A percentile compares a stretch with the other conserved stretches of the same genome.
Conservation (phyloP, 2,888 invertebrate genomes). For the Cryptus armator region DNA sequence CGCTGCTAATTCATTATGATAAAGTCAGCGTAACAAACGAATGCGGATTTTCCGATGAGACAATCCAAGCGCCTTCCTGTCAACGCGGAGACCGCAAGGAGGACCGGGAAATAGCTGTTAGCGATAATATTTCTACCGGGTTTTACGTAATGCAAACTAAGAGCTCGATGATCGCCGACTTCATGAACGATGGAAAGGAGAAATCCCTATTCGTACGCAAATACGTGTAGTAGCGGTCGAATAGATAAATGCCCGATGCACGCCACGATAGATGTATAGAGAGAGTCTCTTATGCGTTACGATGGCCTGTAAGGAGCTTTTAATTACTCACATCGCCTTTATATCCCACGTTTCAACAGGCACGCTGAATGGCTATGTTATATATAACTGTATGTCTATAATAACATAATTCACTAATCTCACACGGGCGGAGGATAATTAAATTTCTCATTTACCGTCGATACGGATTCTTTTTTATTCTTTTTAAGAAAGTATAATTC, state of each 20-base stretch:
- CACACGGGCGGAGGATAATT: constrained; percentile 31
- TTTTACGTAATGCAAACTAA: constrained; percentile 55
- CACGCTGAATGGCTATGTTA: constrained; percentile 24
- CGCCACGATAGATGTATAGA: constrained; percentile 21
- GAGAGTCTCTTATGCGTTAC: constrained; percentile 34
- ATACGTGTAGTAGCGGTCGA: constrained; percentile 9
- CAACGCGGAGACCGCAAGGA: neutral
- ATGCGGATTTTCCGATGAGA: neutral
- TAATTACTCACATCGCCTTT: constrained; percentile 29
- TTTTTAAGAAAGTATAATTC: constrained; percentile 44
- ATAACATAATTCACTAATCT: constrained; percentile 45
- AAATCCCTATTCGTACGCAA: constrained; percentile 26
- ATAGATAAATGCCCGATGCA: neutral
- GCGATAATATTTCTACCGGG: constrained; percentile 35
- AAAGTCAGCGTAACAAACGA: constrained; percentile 20
- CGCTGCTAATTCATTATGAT: constrained; percentile 29
- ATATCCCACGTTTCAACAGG: constrained; percentile 47
- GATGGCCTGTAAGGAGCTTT: constrained; percentile 35
- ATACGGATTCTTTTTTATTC: constrained; percentile 28
- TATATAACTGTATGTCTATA: neutral
- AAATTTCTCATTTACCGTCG: constrained; percentile 39
- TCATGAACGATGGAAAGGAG: constrained; percentile 50
- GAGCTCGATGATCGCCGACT: constrained; percentile 40
- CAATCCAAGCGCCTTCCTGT: neutral
- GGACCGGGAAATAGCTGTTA: neutral